phyloP scores from a whole-genome alignment of 2,888 invertebrate genomes.

The Lithophane socia region DNA sequence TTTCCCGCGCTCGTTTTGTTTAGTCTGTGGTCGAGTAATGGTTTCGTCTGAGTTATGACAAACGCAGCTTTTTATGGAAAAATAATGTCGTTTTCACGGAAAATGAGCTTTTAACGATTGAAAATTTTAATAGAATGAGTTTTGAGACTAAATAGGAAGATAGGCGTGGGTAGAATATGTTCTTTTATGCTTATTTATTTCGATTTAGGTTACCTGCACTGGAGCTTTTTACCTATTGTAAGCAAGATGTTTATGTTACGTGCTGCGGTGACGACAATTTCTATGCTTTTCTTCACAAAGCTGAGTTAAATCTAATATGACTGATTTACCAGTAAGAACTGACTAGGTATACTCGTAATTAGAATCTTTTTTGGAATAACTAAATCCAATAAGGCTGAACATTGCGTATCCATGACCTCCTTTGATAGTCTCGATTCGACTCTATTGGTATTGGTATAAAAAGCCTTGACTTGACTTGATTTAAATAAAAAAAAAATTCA shows the following conservation, averaged over 20 bases:
- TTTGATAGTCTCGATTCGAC: slow-evolving; percentile 6
- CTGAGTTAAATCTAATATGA: not conserved
- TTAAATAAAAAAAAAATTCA: not conserved
- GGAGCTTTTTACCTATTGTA: slow-evolving; percentile 12
- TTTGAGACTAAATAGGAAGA: slow-evolving; percentile 5
- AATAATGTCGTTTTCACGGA: slow-evolving; percentile 25
- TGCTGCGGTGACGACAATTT: not conserved
- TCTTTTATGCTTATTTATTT: not conserved
- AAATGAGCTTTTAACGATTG: slow-evolving; percentile 40
- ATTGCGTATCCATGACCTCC: not conserved
- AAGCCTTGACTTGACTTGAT: not conserved
- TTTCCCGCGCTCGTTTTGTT: slow-evolving; percentile 81
- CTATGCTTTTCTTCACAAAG: not conserved
- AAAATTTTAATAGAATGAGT: slow-evolving; percentile 41
- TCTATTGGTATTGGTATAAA: not conserved
- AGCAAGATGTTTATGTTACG: not conserved
- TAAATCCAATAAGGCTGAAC: not conserved
- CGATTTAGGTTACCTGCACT: slow-evolving; percentile 10
- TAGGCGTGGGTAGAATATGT: not conserved
- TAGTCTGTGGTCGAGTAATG: slow-evolving; percentile 74
- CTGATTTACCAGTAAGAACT: not conserved
- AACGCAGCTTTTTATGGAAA: slow-evolving; percentile 52
- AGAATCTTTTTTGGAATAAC: slow-evolving; percentile 21
- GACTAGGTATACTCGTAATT: not conserved
- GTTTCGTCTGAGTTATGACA: slow-evolving; percentile 72